Base-by-base conservation (phyloP, 2,797 vertebrate species). In the Mormyrus hasselquistii region DNA sequence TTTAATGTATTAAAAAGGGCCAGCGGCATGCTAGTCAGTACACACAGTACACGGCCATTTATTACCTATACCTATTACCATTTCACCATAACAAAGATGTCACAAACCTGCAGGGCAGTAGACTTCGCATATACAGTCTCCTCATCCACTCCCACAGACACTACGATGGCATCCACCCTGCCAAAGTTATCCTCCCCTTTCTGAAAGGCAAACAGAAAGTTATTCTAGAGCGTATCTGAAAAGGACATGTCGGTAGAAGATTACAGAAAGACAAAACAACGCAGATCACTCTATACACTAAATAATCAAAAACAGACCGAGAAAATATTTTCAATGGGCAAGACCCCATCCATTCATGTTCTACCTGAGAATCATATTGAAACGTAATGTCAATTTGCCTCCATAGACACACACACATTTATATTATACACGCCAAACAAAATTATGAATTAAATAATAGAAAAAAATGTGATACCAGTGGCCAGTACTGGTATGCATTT, bases 121-220 rank as follows among this genome's bases (percentile, higher is more conserved):
- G 98, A 99, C 86, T 99, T 99, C 91, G 98, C 98, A 49, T 99
- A 99, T 19, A 99, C 97, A 0, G 98, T 98, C 92, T 99, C 98
- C 91, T 99, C 98, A n/a, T 99, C 98, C 90, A 99, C 97, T 53
- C 98, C 98, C 8, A 99, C 98, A 0, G 98, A 97, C 49, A 99
- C 98, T 89, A 98, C 97, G 2, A 99, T 97, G 91, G 98, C 97
- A 2, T 98, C 98, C 6, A 97, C 94, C 50, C 96, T 97, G 6
- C 97, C 96, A 38, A 97, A 98, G 41, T 98, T 97, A 94, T 98
- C 97, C 90, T 99, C 98, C 87, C 94, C 97, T 95, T 98, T 98
- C 98, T 99, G 93, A 84, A 52, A 84, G 47, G 82, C 82, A 84
- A n/a, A 7, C 82, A 84, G 55, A n/a, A 65, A 73, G 73, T 84